Evolutionary conservation across 1,140 invertebrate genomes (phyloP).

Genomic region (Zophobas atratus): DNA sequence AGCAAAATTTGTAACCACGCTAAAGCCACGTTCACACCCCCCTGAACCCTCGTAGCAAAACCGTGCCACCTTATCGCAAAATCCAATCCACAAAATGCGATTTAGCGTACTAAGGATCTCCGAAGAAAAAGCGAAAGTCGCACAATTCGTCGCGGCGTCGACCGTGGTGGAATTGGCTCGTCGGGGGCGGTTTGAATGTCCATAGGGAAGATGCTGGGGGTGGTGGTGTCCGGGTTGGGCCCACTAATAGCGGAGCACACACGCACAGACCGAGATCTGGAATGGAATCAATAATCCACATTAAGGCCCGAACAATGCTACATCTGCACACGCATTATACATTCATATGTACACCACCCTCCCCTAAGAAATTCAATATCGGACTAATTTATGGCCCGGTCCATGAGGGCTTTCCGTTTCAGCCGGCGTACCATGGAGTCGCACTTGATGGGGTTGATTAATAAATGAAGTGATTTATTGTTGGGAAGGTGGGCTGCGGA

Average conservation of each 20-base stretch:
- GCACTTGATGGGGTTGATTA: conserved; percentile 25
- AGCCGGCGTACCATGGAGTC: conserved; percentile 17
- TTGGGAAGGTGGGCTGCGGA: background rate
- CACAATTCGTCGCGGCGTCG: background rate
- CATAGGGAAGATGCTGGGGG: conserved; percentile 50
- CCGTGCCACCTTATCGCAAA: too few relatives aligned
- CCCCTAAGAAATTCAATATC: conserved; percentile 50
- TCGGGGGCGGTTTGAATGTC: conserved; percentile 41
- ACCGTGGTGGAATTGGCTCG: conserved; percentile 51
- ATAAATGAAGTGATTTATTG: conserved; percentile 29
- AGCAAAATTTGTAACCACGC: too few relatives aligned
- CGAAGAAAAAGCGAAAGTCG: too few relatives aligned
- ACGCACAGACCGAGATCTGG: conserved; percentile 56
- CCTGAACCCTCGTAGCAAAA: too few relatives aligned
- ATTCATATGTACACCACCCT: conserved; percentile 57
- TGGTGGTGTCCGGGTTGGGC: conserved; percentile 47
- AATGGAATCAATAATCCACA: conserved; percentile 61
- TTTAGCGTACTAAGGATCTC: too few relatives aligned
- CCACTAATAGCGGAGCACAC: conserved; percentile 58
- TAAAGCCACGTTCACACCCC: too few relatives aligned
- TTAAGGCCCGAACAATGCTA: conserved; percentile 58
- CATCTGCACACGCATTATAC: conserved; percentile 60
- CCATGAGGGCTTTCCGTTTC: conserved; percentile 31
- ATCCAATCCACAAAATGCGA: too few relatives aligned
- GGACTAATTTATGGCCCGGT: conserved; percentile 43